Evolutionary conservation across 2,888 invertebrate genomes (phyloP).

Genomic region (Linnaemya vulpina): DNA sequence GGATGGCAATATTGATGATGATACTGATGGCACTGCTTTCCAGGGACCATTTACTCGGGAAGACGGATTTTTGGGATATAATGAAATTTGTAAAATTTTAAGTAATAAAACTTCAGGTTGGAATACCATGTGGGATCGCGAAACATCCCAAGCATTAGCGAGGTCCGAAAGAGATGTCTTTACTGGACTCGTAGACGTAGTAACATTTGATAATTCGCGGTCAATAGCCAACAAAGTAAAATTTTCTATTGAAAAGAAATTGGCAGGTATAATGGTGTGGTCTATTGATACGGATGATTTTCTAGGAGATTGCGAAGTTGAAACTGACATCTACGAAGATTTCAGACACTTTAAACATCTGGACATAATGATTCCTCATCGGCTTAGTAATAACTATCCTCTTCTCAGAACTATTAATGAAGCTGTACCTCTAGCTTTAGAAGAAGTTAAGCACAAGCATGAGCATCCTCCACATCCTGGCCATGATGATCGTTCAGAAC

Average conservation of each 20-base stretch:
- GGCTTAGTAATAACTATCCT: constrained; percentile 85
- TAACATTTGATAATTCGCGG: constrained; percentile 89
- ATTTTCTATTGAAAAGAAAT: constrained; percentile 85
- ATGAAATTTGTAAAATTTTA: constrained; percentile 89
- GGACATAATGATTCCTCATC: constrained; percentile 75
- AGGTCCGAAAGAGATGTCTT: constrained; percentile 81
- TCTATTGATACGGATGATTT: constrained; percentile 95
- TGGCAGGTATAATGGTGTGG: constrained; percentile 95
- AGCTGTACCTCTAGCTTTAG: constrained; percentile 85
- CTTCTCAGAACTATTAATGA: constrained; percentile 89
- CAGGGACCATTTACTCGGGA: constrained; percentile 91
- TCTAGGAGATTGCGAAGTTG: constrained; percentile 86
- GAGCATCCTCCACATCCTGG: constrained; percentile 81
- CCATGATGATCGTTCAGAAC: constrained; percentile 18
- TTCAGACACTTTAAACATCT: constrained; percentile 77
- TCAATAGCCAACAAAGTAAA: constrained; percentile 90
- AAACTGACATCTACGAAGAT: constrained; percentile 84
- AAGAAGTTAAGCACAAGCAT: constrained; percentile 83
- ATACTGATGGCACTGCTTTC: constrained; percentile 86
- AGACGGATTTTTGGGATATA: constrained; percentile 93
- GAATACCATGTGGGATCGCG: constrained; percentile 88
- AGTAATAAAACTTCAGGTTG: constrained; percentile 86
- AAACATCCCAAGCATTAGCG: constrained; percentile 83
- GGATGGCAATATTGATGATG: constrained; percentile 80
- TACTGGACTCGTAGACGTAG: constrained; percentile 86